Evolutionary conservation across 2,888 invertebrate genomes (phyloP), one percentile per base, ranked within the genome.

Genomic region (Ceriagrion tenellum): DNA sequence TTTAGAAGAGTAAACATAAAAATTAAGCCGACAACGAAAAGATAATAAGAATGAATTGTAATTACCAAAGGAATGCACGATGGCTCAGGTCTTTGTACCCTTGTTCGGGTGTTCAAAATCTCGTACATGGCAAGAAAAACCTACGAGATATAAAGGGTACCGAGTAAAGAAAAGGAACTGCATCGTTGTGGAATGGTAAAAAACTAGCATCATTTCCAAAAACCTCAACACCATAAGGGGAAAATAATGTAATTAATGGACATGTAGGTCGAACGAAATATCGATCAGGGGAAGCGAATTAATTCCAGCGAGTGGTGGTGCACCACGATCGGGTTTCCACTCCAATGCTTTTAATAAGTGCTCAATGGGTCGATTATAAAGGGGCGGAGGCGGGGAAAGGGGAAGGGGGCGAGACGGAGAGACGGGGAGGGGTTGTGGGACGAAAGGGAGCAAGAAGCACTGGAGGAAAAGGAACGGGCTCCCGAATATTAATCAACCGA

Each of bases 351-450:
- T 81, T 81, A 81, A 81, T 81, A 81, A 81, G 81, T 81, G 81
- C 81, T 81, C 81, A 81, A 81, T 81, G 81, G 81, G 81, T 81
- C 81, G 81, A 81, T 81, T 81, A 81, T 81, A 81, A 35, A 81
- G 81, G 81, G 81, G 35, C 81, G 81, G 81, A 35, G 35, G 81
- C 30, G 35, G 81, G 81, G 81, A 30, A 12, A 6, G 8, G 81
- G 30, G 81, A 1, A 3, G 81, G 81, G 30, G 18, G n/a, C n/a
- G n/a, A n/a, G n/a, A 47, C 8, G 8, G 47, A 47, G 47, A 47
- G 47, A 4, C 47, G 81, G 81, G 35, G 18, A 69, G 69, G 69
- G 18, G 10, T 13, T 16, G 16, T 35, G 35, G 81, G 18, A 35
- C 12, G 30, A 13, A 35, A 18, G 8, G 81, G 26, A 26, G 26